A percentile compares a stretch with the other conserved stretches of the same genome.
phyloP scores from a whole-genome alignment of 2,888 invertebrate species.

The Epicampocera succincta region DNA sequence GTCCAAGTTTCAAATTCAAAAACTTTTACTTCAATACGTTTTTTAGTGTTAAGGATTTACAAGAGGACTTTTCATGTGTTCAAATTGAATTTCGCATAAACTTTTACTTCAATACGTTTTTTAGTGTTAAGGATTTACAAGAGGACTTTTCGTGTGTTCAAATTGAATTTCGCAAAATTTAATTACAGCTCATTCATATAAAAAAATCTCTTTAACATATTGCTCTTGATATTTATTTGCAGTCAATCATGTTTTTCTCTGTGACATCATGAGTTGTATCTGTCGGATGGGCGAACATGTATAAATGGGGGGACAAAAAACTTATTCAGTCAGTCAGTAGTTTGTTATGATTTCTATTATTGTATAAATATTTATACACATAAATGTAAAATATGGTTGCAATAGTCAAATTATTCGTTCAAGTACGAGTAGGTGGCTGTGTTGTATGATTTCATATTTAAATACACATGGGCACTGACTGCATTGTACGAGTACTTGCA shows the following conservation, averaged over 20 bases:
- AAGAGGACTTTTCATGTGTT: too few species aligned
- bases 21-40: too few species aligned
- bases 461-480: conserved; percentile 51
- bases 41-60: too few species aligned
- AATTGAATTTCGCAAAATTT: too few species aligned
- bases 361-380: background rate
- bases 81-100: too few species aligned
- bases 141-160: too few species aligned
- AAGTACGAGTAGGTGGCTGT: background rate
- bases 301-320: conserved; percentile 10
- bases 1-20: too few species aligned
- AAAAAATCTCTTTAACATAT: background rate
- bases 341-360: conserved; percentile 49
- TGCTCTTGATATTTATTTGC: conserved; percentile 33
- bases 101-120: too few species aligned
- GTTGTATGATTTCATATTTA: conserved; percentile 29
- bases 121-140: too few species aligned
- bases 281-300: conserved; percentile 22
- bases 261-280: background rate
- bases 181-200: too few species aligned
- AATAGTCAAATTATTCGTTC: background rate
- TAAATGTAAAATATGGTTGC: conserved; percentile 17
- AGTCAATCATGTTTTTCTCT: conserved; percentile 33
- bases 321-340: conserved; percentile 47
- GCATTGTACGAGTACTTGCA: conserved; percentile 19